Percentiles rank a stretch among this genome's conserved stretches.
phyloP scores from a whole-genome alignment of 64 coral and sea anemone species.

The Dendronephthya gigantea region DNA sequence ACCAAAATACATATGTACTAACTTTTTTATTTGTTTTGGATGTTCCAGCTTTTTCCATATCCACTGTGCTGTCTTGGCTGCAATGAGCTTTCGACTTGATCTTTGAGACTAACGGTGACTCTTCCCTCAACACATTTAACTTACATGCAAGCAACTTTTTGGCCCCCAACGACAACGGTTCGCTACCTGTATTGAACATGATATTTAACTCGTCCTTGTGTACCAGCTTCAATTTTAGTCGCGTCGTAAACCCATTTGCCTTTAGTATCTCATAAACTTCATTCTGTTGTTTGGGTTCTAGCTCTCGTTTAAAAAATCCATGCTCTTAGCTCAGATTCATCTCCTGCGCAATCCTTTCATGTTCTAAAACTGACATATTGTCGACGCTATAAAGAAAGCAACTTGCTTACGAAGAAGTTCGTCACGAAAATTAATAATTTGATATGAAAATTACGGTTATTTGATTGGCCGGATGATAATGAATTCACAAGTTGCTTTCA shows the following conservation, averaged over 20 bases:
- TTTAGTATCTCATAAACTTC: neutral
- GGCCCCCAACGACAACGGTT: neutral
- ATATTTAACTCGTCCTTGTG: neutral
- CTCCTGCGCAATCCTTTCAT: neutral
- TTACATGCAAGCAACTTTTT: constrained; percentile 9
- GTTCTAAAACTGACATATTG: neutral
- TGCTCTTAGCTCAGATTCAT: neutral
- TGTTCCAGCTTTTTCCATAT: neutral
- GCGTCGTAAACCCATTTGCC: neutral
- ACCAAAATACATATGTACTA: too few species aligned
- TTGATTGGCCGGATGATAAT: neutral
- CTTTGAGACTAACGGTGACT: neutral
- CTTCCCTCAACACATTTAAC: neutral
- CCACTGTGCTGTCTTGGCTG: neutral
- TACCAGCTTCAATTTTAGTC: constrained; percentile 12
- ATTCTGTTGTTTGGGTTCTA: neutral
- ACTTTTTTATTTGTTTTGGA: neutral
- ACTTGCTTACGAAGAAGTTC: neutral
- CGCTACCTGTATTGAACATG: neutral
- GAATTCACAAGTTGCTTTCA: too few species aligned
- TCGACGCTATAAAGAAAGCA: neutral
- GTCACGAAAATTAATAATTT: neutral
- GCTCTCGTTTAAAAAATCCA: neutral
- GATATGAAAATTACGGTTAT: neutral
- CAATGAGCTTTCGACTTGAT: neutral